phyloP scores from a whole-genome alignment of 64 coral and sea anemone genomes.

The Montipora efflorescens region DNA sequence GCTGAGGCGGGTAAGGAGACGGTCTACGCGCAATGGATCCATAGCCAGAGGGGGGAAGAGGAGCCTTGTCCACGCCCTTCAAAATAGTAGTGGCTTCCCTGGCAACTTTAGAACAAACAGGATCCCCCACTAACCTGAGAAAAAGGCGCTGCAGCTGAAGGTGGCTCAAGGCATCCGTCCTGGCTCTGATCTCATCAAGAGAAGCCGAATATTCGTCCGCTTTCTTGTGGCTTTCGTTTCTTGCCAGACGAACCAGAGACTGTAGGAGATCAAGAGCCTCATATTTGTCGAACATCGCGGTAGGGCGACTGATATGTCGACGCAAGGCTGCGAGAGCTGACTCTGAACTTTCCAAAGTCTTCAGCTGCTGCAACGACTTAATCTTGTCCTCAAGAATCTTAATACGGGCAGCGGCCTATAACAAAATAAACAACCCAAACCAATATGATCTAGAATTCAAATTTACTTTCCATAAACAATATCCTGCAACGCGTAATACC shows the following conservation, averaged over 20 bases:
- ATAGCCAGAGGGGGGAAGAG: no score
- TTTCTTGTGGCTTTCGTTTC: not conserved
- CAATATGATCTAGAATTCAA: not conserved
- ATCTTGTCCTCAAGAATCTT: not conserved
- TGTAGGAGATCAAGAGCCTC: not conserved
- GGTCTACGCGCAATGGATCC: no score
- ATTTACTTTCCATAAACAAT: no score
- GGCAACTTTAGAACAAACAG: no score
- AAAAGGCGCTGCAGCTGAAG: not conserved
- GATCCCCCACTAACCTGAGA: no score
- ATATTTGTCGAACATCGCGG: not conserved
- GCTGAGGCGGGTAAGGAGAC: no score
- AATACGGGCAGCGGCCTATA: not conserved
- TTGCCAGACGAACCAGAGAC: not conserved
- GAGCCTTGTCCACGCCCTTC: no score
- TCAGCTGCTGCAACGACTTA: not conserved
- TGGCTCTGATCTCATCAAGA: not conserved
- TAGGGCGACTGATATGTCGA: not conserved
- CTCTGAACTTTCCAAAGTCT: not conserved
- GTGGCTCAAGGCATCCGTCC: not conserved
- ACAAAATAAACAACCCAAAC: not conserved
- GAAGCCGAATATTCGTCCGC: not conserved
- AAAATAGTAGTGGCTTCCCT: no score
- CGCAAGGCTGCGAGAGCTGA: not conserved
- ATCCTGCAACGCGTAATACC: no score